Conservation (phyloP, 2,888 invertebrate genomes). For the Cephus runcator region DNA sequence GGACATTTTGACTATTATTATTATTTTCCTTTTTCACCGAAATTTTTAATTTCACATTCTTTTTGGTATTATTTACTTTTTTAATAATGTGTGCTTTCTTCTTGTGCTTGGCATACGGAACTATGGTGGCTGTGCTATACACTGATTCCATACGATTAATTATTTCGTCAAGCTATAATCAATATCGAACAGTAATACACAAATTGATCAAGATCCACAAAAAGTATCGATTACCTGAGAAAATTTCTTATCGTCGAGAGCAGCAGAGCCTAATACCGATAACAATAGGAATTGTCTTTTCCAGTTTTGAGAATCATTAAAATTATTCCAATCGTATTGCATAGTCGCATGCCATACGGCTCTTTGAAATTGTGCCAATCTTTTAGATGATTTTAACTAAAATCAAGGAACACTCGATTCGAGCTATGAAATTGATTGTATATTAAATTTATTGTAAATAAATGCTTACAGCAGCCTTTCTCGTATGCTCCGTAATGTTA, state of each 20-base stretch:
- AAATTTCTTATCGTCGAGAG: constrained; percentile 26
- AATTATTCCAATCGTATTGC: constrained; percentile 29
- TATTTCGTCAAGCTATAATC: constrained; percentile 22
- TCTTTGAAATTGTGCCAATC: constrained; percentile 29
- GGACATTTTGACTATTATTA: not conserved
- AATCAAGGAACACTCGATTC: not conserved
- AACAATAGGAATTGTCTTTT: constrained; percentile 30
- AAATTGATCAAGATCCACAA: not conserved
- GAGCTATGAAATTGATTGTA: too few species aligned
- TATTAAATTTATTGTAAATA: not conserved
- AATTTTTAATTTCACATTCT: not conserved
- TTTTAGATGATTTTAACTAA: constrained; percentile 25
- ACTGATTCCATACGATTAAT: constrained; percentile 33
- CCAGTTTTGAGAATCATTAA: constrained; percentile 20
- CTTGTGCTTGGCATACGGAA: constrained; percentile 15
- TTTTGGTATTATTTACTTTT: not conserved
- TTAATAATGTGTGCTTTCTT: not conserved
- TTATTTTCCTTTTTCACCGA: not conserved
- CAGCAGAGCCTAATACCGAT: constrained; percentile 29
- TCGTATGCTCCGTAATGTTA: constrained; percentile 27
- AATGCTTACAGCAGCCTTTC: constrained; percentile 22
- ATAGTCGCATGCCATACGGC: constrained; percentile 28
- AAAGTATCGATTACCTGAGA: constrained; percentile 17
- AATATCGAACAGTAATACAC: not conserved
- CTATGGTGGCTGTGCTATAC: constrained; percentile 30